Base-by-base conservation (phyloP, 2,888 invertebrate species). In the Meiosimyza decipiens region DNA sequence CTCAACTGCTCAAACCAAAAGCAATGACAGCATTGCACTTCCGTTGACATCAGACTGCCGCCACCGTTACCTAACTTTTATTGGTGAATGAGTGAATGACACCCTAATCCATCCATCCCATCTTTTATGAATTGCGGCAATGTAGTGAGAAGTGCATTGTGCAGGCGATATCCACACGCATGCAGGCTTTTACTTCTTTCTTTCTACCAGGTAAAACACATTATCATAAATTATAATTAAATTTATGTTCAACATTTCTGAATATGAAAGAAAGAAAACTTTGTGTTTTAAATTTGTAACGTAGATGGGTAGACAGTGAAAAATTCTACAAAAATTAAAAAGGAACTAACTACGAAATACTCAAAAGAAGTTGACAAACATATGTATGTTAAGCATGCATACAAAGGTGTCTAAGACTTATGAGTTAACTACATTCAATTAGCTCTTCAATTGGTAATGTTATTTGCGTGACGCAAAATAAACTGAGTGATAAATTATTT, bases 201-300 rank as follows among this genome's bases (percentile, higher is more conserved):
- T 69, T 70, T 60, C 63, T 49, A 47, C 54, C 73, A 77, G 78
- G 78, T 79, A 79, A 78, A 77, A 76, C 76, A 75, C 75, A 79
- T 79, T 79, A 78, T 76, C 78, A 79, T 79, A 78, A 79, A 78
- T 79, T 79, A 78, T 77, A 77, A 77, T 78, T 79, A 77, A 76
- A 79, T 79, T 78, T 79, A 78, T 77, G 74, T 73, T 74, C 75
- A 74, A 73, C 75, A 74, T 73, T 40, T 40, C 40, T 40, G 40
- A 40, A 47, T 49, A 54, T 47, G 70, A 70, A 63, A 63, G 63
- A 69, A n/a, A 55, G 62, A 67, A 72, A 55, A 68, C 49, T 72
- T 72, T 68, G 40, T 57, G 55, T 55, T 64, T 64, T 64, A 64
- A 72, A 69, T 72, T 72, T 64, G 72, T 64, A 68, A 63, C 64